Conservation (phyloP, 2,888 invertebrate genomes). For the Eupithecia insigniata region DNA sequence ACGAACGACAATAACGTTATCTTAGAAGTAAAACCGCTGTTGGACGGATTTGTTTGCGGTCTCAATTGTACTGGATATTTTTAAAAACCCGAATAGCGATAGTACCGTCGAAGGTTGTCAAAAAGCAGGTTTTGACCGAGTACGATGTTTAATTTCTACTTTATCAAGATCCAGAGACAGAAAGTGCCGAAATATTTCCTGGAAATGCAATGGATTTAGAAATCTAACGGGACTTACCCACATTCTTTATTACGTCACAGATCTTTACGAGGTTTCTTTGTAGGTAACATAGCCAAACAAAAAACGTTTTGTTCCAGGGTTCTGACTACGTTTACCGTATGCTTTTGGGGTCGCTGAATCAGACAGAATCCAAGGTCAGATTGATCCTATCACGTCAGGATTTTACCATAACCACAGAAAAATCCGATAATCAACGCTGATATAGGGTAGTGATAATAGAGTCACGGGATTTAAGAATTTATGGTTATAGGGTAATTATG, state of each 20-base stretch:
- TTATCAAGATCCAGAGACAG: not conserved
- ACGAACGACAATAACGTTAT: conserved; percentile 14
- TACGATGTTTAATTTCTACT: not conserved
- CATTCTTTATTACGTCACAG: not conserved
- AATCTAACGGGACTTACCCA: not conserved
- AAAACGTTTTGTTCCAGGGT: no score
- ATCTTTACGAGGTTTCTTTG: not conserved
- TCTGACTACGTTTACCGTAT: no score
- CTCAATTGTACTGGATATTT: conserved; percentile 10
- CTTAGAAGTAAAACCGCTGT: conserved; percentile 29
- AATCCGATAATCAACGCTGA: no score
- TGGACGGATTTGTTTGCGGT: conserved; percentile 37
- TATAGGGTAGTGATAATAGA: no score
- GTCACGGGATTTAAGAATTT: no score
- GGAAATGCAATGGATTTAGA: not conserved
- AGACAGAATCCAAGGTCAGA: no score
- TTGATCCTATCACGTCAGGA: no score
- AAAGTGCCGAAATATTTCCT: not conserved
- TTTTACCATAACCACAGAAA: no score
- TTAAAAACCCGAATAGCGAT: conserved; percentile 5
- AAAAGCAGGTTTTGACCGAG: conserved; percentile 7
- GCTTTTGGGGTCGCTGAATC: no score
- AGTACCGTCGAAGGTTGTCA: not conserved
- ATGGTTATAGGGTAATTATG: no score
- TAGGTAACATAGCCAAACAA: no score